A percentile compares a stretch with the other conserved stretches of the same genome.
Conservation (phyloP, 1,140 invertebrate species). For the Gryon sp. region DNA sequence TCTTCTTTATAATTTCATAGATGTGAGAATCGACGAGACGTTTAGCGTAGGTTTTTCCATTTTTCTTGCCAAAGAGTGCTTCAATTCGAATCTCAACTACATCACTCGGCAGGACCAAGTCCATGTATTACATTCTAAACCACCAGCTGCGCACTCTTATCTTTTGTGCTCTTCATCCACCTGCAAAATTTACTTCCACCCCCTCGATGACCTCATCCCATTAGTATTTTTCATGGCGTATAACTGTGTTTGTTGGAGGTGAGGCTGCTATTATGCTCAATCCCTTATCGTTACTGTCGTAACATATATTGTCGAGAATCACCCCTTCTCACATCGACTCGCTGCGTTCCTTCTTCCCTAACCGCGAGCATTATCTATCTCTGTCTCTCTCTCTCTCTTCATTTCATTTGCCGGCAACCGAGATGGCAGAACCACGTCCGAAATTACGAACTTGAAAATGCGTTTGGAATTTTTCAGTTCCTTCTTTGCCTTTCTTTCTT, state of each 20-base stretch:
- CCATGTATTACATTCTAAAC: slow-evolving; percentile 65
- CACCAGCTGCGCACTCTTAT: slow-evolving; percentile 64
- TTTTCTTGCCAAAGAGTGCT: slow-evolving; percentile 51
- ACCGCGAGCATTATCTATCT: neutral
- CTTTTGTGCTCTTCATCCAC: slow-evolving; percentile 68
- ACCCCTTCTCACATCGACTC: slow-evolving; percentile 54
- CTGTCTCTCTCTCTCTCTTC: slow-evolving; percentile 2
- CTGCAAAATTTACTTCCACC: slow-evolving; percentile 74
- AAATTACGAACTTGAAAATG: slow-evolving; percentile 64
- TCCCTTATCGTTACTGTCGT: slow-evolving; percentile 73
- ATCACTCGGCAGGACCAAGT: slow-evolving; percentile 54
- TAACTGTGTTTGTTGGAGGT: slow-evolving; percentile 69
- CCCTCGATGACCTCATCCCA: slow-evolving; percentile 70
- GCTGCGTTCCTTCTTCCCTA: slow-evolving; percentile 13
- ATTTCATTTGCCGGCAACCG: slow-evolving; percentile 28
- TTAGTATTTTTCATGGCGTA: slow-evolving; percentile 75
- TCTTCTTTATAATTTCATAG: slow-evolving; percentile 10
- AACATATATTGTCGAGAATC: slow-evolving; percentile 70
- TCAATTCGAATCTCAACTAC: slow-evolving; percentile 63
- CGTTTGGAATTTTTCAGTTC: slow-evolving; percentile 57
- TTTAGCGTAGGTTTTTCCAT: slow-evolving; percentile 50
- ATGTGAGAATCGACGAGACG: slow-evolving; percentile 27
- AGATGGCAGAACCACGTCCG: slow-evolving; percentile 37
- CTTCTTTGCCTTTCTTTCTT: too few relatives aligned
- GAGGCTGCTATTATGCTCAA: slow-evolving; percentile 72